Evolutionary conservation across 2,113 vertebrate genomes (phyloP), one percentile per base, ranked within the genome.

Genomic region (Eira barbara): DNA sequence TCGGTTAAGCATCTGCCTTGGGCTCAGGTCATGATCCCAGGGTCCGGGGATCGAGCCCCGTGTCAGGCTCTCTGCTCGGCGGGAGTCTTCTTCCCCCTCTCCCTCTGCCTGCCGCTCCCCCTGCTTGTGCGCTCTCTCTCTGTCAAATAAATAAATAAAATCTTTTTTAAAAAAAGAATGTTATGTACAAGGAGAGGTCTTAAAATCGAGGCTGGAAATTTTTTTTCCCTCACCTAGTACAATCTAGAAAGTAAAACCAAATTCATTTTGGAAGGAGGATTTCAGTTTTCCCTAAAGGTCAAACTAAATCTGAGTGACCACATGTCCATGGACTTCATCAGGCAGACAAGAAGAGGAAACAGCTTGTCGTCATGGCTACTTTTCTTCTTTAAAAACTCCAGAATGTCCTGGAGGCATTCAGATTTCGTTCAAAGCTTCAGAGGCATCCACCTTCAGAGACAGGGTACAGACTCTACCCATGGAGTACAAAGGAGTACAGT

Each of bases 161-260:
- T 65, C 63, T 15, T 65, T 15, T 15, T 17, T 34, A 15, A 65
- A 65, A 65, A 65, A 81, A 92, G 59, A 52, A 88, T 90, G 93
- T 89, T 71, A 87, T 83, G 78, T 86, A 86, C 86, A 89, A 94
- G 11, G 49, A 92, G 18, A 65, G 59, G 7, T 89, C 57, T 94
- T 88, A 94, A 93, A 84, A 71, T 25, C 80, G 21, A 85, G 14
- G 20, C 83, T 91, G 29, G 78, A 82, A 79, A 45, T 65, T 63
- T 34, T 27, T n/a, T 13, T n/a, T 10, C 11, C 0, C 5, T 1
- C 7, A 42, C 34, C 34, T 21, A 65, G 42, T 88, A 20, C 18
- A 90, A 90, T 87, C 59, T 90, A 89, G 69, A 87, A 95, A 93
- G 61, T 93, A 89, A 95, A 98, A 76, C 55, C 81, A 47, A 89